phyloP scores from a whole-genome alignment of 2,797 vertebrate species.

The Neosilurus hyrtlii region DNA sequence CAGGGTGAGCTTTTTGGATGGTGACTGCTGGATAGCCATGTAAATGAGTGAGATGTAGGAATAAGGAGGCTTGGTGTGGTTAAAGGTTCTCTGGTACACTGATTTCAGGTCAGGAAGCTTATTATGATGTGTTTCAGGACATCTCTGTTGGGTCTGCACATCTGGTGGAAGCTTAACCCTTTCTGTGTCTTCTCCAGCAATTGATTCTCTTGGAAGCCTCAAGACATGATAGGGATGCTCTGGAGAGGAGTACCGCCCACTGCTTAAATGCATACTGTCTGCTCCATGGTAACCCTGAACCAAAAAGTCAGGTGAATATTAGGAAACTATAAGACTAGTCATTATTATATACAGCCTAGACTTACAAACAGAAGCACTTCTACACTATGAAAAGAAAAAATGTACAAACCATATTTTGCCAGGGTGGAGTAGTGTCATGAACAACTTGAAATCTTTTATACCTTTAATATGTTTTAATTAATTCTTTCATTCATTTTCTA shows the following conservation, averaged over 20 bases:
- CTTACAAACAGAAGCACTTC: neutral
- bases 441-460: neutral
- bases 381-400: neutral
- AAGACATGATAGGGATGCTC: slow-evolving; percentile 48
- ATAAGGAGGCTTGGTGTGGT: slow-evolving; percentile 82
- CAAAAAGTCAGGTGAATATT: neutral
- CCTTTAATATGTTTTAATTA: neutral
- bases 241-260: slow-evolving; percentile 45
- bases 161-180: slow-evolving; percentile 26
- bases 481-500: too few relatives aligned
- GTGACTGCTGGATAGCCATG: slow-evolving; percentile 82
- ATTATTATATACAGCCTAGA: neutral
- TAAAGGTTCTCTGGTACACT: slow-evolving; percentile 78
- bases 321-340: neutral
- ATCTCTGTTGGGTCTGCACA: slow-evolving; percentile 43
- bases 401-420: neutral
- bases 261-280: slow-evolving; percentile 46
- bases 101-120: slow-evolving; percentile 64
- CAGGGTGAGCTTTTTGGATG: slow-evolving; percentile 79
- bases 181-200: slow-evolving; percentile 47
- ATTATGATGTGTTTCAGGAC: slow-evolving; percentile 41
- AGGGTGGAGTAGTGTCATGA: neutral
- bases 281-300: slow-evolving; percentile 55
- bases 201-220: slow-evolving; percentile 54
- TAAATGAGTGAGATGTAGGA: slow-evolving; percentile 84